These are phyloP conservation scores for Diceros bicornis DNA, from an alignment of 2,797 vertebrate species.

Conservation along the genomic window DNA sequence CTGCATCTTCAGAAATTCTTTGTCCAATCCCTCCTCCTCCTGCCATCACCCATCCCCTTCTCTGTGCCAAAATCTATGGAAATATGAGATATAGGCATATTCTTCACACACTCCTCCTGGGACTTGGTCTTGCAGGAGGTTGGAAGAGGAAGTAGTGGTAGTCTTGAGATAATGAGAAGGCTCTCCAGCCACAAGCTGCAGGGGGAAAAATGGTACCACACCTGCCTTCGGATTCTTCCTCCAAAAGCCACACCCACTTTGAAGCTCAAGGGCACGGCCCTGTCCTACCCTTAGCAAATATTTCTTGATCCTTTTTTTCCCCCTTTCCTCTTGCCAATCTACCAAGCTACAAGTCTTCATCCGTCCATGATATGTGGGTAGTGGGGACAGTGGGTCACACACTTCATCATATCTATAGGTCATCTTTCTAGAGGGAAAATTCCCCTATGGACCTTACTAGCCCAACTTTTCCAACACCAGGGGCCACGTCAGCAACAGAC, in stretches of 20 bases:
- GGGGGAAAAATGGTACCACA: background rate
- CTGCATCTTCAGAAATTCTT: constrained; percentile 75
- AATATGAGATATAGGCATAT: background rate
- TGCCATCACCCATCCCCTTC: background rate
- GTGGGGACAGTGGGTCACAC: background rate
- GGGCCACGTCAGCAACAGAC: background rate
- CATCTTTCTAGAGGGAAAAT: background rate
- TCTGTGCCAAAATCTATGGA: constrained; percentile 42
- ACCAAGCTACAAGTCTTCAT: background rate
- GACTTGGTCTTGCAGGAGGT: background rate
- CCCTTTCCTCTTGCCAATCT: background rate
- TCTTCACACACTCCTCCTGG: background rate
- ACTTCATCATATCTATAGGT: background rate
- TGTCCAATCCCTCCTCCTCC: constrained; percentile 6
- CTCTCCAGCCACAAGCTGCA: background rate
- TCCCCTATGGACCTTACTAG: background rate
- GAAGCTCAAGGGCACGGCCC: background rate
- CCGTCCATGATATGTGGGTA: background rate
- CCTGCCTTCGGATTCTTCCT: background rate
- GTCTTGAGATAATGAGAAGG: background rate
- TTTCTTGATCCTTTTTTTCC: background rate
- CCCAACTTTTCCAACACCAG: background rate
- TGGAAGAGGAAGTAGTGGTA: background rate
- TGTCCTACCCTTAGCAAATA: background rate
- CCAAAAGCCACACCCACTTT: background rate